phyloP scores from a whole-genome alignment of 2,888 invertebrate species.

The Ennomos erosarius region DNA sequence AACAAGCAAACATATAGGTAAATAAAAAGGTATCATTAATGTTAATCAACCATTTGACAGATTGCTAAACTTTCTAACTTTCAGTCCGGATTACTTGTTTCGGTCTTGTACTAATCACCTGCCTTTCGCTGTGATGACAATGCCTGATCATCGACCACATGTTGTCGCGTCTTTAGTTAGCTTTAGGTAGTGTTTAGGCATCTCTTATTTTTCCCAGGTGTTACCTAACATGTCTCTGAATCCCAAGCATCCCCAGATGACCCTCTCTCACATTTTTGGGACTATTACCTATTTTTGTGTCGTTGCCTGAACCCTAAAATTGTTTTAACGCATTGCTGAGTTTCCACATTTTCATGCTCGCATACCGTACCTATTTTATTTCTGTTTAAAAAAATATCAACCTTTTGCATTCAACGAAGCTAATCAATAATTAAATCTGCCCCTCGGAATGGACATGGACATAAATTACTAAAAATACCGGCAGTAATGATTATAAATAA shows the following conservation, averaged over 20 bases:
- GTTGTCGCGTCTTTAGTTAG: too few relatives aligned
- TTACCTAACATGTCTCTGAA: constrained; percentile 13
- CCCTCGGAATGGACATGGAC: neutral
- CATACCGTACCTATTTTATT: constrained; percentile 8
- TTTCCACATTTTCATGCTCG: constrained; percentile 19
- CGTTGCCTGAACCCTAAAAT: constrained; percentile 17
- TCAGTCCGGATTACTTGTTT: too few relatives aligned
- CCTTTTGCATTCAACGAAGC: neutral
- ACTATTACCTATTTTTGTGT: constrained; percentile 17
- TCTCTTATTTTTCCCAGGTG: constrained; percentile 1
- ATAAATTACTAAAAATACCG: neutral
- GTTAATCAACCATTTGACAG: neutral
- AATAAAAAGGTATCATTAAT: neutral
- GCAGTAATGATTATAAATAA: neutral
- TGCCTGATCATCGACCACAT: too few relatives aligned
- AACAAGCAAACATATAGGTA: constrained; percentile 48
- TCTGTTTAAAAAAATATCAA: constrained; percentile 3
- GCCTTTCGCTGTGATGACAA: too few relatives aligned
- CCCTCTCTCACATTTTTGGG: constrained; percentile 19
- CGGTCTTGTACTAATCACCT: too few relatives aligned
- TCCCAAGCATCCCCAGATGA: constrained; percentile 13
- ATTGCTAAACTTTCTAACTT: too few relatives aligned
- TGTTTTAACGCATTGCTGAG: constrained; percentile 23
- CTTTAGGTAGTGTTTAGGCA: too few relatives aligned
- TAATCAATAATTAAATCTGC: neutral